Evolutionary conservation across 2,797 vertebrate species (phyloP).

Genomic region (Glyptemys insculpta): DNA sequence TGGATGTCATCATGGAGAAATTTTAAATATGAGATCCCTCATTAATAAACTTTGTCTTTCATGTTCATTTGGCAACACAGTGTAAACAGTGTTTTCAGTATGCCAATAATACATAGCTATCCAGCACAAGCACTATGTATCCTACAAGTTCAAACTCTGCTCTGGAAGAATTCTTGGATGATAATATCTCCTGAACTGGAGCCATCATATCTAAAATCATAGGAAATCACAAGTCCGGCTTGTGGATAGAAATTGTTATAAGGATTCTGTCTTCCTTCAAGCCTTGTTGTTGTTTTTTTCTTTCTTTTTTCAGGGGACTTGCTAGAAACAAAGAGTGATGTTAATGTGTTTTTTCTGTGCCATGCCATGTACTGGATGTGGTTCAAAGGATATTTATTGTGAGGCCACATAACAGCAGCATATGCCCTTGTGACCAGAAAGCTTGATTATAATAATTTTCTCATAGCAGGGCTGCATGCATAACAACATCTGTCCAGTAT

Average conservation of each 20-base stretch:
- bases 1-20: not conserved
- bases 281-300: not conserved
- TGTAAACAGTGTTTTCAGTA: not conserved
- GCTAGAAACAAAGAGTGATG: not conserved
- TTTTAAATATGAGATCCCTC: not conserved
- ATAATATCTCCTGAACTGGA: not conserved
- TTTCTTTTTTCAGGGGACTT: not conserved
- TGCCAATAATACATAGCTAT: not conserved
- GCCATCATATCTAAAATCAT: not conserved
- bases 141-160: not conserved
- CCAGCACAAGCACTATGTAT: not conserved
- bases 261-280: not conserved
- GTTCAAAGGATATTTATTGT: not conserved
- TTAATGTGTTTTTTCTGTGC: slow-evolving; percentile 9
- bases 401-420: not conserved
- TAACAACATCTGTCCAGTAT: slow-evolving; percentile 11
- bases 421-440: slow-evolving; percentile 17
- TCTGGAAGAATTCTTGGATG: not conserved
- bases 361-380: not conserved
- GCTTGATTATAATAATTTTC: not conserved
- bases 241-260: not conserved
- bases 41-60: not conserved
- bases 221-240: not conserved
- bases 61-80: not conserved
- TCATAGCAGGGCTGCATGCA: slow-evolving; percentile 12